phyloP scores from a whole-genome alignment of 2,888 invertebrate species.

The Drosophila atripex region DNA sequence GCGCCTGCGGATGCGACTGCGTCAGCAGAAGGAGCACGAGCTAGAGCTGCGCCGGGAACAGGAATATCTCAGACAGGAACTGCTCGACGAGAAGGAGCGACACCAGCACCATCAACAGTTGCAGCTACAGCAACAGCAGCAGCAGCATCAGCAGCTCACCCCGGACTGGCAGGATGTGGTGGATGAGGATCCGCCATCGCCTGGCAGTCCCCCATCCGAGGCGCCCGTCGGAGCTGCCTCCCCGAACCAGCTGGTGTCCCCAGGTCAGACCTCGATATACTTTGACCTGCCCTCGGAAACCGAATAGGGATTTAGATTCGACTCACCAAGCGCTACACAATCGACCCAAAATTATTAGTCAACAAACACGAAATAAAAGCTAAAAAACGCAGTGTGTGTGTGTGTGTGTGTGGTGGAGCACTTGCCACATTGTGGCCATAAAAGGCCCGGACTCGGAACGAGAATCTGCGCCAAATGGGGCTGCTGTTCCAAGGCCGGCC shows the following conservation, averaged over 20 bases:
- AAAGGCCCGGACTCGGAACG: constrained; percentile 33
- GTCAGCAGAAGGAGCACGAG: constrained; percentile 3
- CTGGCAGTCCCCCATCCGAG: neutral
- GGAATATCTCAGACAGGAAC: neutral
- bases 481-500: constrained; percentile 5
- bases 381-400: neutral
- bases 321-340: neutral
- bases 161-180: constrained; percentile 11
- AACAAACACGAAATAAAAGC: neutral
- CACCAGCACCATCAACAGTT: neutral
- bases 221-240: neutral
- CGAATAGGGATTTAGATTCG: neutral
- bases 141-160: neutral
- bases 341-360: neutral
- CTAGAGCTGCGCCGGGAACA: constrained; percentile 5
- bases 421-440: constrained; percentile 26
- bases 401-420: neutral
- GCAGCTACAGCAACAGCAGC: neutral
- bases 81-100: neutral
- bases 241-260: neutral
- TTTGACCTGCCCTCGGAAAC: constrained; percentile 17
- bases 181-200: neutral
- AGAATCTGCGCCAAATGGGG: constrained; percentile 34
- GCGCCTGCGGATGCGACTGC: constrained; percentile 8
- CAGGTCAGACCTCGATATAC: constrained; percentile 1